phyloP scores from a whole-genome alignment of 2,888 invertebrate species.

The Andrena haemorrhoa region DNA sequence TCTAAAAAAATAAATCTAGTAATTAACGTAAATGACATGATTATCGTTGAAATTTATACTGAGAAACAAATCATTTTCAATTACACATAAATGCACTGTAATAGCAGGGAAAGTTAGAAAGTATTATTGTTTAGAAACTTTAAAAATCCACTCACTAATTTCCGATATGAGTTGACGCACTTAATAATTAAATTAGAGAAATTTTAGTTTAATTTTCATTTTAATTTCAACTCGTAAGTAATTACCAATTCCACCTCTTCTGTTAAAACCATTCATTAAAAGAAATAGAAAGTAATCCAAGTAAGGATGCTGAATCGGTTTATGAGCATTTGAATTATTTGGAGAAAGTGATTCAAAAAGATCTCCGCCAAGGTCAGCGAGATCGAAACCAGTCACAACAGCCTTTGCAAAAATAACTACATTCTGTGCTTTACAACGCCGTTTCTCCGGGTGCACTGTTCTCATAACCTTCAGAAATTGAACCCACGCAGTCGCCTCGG shows the following conservation, averaged over 20 bases:
- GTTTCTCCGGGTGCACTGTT: conserved; percentile 74
- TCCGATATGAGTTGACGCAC: background rate
- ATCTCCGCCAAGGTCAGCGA: conserved; percentile 64
- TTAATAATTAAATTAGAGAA: background rate
- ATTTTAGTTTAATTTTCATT: background rate
- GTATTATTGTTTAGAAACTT: background rate
- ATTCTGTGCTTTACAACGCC: conserved; percentile 66
- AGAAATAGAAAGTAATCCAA: background rate
- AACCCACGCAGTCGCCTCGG: conserved; percentile 53
- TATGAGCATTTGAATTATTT: conserved; percentile 37
- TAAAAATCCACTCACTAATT: background rate
- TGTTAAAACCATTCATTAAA: background rate
- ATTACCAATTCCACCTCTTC: background rate
- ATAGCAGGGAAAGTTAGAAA: background rate
- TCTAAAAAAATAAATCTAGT: too few relatives aligned
- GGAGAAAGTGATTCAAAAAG: conserved; percentile 44
- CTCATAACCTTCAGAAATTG: conserved; percentile 74
- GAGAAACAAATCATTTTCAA: too few relatives aligned
- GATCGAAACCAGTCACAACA: conserved; percentile 55
- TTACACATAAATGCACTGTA: background rate
- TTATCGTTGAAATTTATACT: too few relatives aligned
- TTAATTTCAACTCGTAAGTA: background rate
- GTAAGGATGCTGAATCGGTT: conserved; percentile 31
- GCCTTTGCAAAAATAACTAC: conserved; percentile 76
- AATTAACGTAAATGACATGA: too few relatives aligned